Base-by-base conservation (phyloP, 2,888 invertebrate genomes). In the Elmis aenea region DNA sequence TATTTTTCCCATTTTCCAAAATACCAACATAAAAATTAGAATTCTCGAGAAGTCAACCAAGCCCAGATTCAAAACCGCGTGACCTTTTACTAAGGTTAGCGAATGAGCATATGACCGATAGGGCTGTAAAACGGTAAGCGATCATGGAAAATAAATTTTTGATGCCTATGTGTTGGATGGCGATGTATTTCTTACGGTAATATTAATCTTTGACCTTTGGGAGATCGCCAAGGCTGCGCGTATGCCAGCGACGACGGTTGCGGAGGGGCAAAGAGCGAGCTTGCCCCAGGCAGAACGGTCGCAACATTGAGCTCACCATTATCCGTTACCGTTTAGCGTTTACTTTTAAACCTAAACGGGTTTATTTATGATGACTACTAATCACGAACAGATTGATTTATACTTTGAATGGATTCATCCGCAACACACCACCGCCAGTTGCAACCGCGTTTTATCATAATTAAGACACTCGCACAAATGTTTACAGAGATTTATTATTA, bases 121-220 rank as follows among this genome's bases (percentile, higher is more conserved):
- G 8, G 5, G 5, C 5, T 8, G 18, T 8, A 18, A 18, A 18
- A 18, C 18, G 5, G 18, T 18, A 6, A 18, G 8, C 18, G 5
- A 18, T 18, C 14, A 3, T 28, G n/a, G 16, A 13, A 14, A 28
- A 42, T 33, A 20, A 34, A 39, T 39, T 43, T 35, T 40, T 32
- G 23, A 39, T 30, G 25, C n/a, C n/a, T n/a, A n/a, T n/a, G n/a
- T 28, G 22, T 18, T 29, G 27, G 33, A 38, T 39, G 36, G 32
- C 16, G 29, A 25, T 33, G 26, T 27, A 26, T 40, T 39, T 47
- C 46, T 50, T 55, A 56, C 54, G 53, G 52, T 54, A 55, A 55
- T 50, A 48, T 51, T 54, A 52, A 52, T 55, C 57, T 59, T 57
- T 59, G 53, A 57, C 57, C 59, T 55, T 55, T 58, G 47, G 41